Evolutionary conservation across 2,888 invertebrate species (phyloP).

Genomic region (Anorthoa munda): DNA sequence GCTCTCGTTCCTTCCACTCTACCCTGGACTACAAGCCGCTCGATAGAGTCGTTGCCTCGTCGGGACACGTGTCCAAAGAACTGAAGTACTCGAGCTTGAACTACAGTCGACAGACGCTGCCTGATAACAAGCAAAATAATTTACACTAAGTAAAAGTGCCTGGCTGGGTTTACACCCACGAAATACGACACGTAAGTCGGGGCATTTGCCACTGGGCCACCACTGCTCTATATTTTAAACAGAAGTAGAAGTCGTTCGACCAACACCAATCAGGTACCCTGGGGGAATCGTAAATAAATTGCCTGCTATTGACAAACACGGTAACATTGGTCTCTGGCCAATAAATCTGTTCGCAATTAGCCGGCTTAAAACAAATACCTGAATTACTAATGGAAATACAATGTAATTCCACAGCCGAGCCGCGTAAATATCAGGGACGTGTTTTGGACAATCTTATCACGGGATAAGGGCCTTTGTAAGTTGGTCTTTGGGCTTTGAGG

Average conservation of each 20-base stretch:
- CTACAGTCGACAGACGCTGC: too few relatives aligned
- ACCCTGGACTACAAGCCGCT: too few relatives aligned
- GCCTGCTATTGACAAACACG: constrained; percentile 2
- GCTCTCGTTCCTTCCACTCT: too few relatives aligned
- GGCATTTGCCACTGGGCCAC: too few relatives aligned
- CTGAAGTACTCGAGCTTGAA: too few relatives aligned
- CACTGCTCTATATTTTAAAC: too few relatives aligned
- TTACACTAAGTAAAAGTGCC: too few relatives aligned
- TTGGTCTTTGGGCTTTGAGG: not conserved
- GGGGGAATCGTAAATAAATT: constrained; percentile 25
- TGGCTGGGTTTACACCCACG: too few relatives aligned
- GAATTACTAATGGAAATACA: constrained; percentile 16
- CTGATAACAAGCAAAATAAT: too few relatives aligned
- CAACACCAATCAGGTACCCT: not conserved
- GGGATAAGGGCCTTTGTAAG: not conserved
- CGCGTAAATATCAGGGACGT: not conserved
- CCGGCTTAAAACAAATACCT: constrained; percentile 25
- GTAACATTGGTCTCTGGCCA: constrained; percentile 24
- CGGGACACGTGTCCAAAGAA: too few relatives aligned
- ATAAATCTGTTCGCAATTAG: constrained; percentile 32
- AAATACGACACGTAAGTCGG: too few relatives aligned
- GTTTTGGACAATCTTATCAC: constrained; percentile 4
- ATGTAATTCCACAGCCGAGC: not conserved
- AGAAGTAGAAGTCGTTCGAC: not conserved
- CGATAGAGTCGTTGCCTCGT: too few relatives aligned